Base-by-base conservation (phyloP, 2,888 invertebrate species). In the Leptinotarsa tumamoca region DNA sequence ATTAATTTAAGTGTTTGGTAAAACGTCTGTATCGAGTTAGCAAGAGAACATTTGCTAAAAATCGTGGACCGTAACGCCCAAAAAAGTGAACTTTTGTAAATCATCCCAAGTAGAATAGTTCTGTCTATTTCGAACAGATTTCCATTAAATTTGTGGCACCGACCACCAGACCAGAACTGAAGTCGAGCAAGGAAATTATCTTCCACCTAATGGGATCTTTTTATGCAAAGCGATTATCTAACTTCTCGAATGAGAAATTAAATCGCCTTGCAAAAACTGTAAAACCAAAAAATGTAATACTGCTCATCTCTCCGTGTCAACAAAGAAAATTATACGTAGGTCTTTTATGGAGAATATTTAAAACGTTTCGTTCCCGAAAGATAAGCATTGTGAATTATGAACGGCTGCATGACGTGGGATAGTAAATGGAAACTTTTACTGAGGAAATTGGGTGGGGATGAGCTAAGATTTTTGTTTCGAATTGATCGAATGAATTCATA, bases 221-320 rank as follows among this genome's bases (percentile, higher is more conserved):
- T 63, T 63, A 63, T 63, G 63, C 63, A 33, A n/a, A n/a, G 63
- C 33, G 63, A 63, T 63, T 33, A 63, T 63, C 63, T 63, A 63
- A 27, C 63, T 33, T 63, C 43, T 63, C 63, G 63, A 63, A 63
- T 63, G 63, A 4, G 43, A 63, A 63, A 63, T 63, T 63, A 63
- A 63, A 63, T 63, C 33, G 63, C 63, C 43, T 43, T 63, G 63
- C 63, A n/a, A 43, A 63, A 63, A 63, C n/a, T 63, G 63, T 18
- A 43, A 43, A 43, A 17, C 63, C 63, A 43, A 63, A 63, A 63
- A 63, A 63, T 27, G 33, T 4, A 43, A 63, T 7, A 63, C n/a
- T 63, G 63, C n/a, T 63, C 63, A 63, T 63, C 63, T 27, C 33
- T 17, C 17, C 63, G 63, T 63, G 43, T 63, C 63, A 63, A 63